Evolutionary conservation across 2,888 invertebrate species (phyloP).

Genomic region (Aspidiotus rigidus): DNA sequence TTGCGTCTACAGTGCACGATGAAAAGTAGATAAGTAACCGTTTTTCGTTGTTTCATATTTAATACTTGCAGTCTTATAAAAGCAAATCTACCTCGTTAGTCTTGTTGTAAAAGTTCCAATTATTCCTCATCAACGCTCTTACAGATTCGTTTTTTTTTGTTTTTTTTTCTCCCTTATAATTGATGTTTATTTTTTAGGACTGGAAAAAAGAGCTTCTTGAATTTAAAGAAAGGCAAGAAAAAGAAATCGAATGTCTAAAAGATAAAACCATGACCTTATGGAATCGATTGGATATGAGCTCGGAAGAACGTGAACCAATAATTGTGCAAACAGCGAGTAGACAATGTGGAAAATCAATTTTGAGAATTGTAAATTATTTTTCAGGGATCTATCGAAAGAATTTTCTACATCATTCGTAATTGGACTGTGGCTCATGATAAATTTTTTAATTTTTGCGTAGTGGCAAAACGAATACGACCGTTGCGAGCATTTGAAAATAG

Average conservation of each 20-base stretch:
- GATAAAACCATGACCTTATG: conserved; percentile 32
- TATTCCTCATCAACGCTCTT: too few species aligned
- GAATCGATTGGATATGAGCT: conserved; percentile 34
- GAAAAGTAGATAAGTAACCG: too few species aligned
- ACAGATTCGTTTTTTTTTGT: background rate
- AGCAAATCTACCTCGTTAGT: too few species aligned
- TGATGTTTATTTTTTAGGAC: conserved; percentile 18
- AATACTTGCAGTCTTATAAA: too few species aligned
- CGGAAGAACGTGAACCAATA: conserved; percentile 54
- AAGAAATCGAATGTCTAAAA: conserved; percentile 25
- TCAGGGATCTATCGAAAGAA: background rate
- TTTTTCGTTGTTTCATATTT: too few species aligned
- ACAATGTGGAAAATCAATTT: conserved; percentile 51
- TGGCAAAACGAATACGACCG: conserved; percentile 61
- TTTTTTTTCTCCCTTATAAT: background rate
- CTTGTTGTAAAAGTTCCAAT: too few species aligned
- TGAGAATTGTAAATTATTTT: conserved; percentile 45
- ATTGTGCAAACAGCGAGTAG: conserved; percentile 48
- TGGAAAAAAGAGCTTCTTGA: conserved; percentile 31
- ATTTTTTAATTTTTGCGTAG: conserved; percentile 40
- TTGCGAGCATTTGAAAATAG: conserved; percentile 63
- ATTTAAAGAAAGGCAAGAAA: conserved; percentile 30
- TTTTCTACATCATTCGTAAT: background rate
- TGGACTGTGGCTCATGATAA: too few species aligned
- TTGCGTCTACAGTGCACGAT: too few species aligned